These are phyloP conservation scores for Indicator indicator DNA, from an alignment of 2,113 vertebrate genomes.

Conservation along the genomic window DNA sequence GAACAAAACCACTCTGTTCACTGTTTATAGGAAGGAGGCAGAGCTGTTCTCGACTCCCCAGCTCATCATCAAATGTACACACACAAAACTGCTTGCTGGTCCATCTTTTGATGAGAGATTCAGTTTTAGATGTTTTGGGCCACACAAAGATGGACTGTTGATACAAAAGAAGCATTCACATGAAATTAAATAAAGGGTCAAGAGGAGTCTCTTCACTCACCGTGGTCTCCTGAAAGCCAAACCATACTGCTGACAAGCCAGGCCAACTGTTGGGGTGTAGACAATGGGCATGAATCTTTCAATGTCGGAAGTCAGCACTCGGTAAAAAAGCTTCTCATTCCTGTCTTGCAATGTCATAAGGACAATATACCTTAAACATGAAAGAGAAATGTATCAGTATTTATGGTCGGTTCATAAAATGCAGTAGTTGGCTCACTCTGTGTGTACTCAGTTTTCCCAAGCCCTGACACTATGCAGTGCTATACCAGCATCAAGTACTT, in stretches of 20 bases:
- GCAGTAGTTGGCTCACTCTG: background rate
- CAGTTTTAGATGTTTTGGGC: background rate
- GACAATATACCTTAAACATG: conserved; percentile 87
- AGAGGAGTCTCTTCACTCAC: conserved; percentile 74
- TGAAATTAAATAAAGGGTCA: background rate
- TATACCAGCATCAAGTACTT: background rate
- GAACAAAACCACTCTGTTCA: conserved; percentile 63
- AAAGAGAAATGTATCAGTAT: background rate
- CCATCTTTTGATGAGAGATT: background rate
- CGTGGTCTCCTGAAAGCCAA: conserved; percentile 94
- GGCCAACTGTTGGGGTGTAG: conserved; percentile 94
- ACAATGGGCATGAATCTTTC: conserved; percentile 98
- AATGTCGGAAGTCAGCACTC: conserved; percentile 91
- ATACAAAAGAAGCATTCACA: conserved; percentile 5
- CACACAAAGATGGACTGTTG: background rate
- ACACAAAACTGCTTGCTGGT: background rate
- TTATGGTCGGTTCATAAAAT: background rate
- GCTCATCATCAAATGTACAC: conserved; percentile 14
- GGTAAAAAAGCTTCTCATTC: conserved; percentile 97
- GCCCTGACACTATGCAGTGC: background rate
- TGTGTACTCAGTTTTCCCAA: background rate
- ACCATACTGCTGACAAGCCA: conserved; percentile 97
- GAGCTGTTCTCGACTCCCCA: background rate
- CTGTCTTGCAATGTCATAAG: conserved; percentile 98
- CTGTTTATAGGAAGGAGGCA: conserved; percentile 15